These are phyloP conservation scores for Hoplostethus mediterraneus DNA, from an alignment of 2,797 vertebrate species.

Conservation along the genomic window DNA sequence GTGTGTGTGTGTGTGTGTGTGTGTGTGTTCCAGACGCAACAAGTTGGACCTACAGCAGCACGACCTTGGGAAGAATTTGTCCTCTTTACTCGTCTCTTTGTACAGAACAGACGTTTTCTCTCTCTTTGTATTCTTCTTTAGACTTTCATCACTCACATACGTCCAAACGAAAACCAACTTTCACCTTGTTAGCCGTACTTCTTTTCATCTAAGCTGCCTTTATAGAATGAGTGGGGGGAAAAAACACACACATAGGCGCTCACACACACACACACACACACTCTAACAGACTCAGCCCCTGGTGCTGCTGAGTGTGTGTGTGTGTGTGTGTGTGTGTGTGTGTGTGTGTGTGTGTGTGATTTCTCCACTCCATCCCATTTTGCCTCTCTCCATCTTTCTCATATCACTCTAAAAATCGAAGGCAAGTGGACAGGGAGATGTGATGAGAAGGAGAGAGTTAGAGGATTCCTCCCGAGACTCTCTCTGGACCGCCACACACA, in stretches of 20 bases:
- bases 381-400: slow-evolving; percentile 57
- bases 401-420: slow-evolving; percentile 70
- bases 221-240: background rate
- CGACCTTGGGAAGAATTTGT: slow-evolving; percentile 35
- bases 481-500: slow-evolving; percentile 17
- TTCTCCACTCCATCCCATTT: slow-evolving; percentile 62
- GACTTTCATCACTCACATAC: slow-evolving; percentile 36
- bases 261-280: background rate
- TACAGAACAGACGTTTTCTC: background rate
- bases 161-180: slow-evolving; percentile 20
- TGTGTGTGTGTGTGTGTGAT: slow-evolving; percentile 33
- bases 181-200: slow-evolving; percentile 10
- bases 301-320: slow-evolving; percentile 22
- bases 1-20: slow-evolving; percentile 10
- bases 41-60: slow-evolving; percentile 10
- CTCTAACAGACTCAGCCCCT: slow-evolving; percentile 41
- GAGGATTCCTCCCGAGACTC: slow-evolving; percentile 32
- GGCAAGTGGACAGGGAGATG: slow-evolving; percentile 48
- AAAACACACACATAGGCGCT: background rate
- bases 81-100: slow-evolving; percentile 7
- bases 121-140: background rate
- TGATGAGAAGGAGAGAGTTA: slow-evolving; percentile 45
- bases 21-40: background rate
- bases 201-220: slow-evolving; percentile 32
- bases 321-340: slow-evolving; percentile 15